Conservation (phyloP, 2,797 vertebrate genomes). For the Pteronotus mesoamericanus region DNA sequence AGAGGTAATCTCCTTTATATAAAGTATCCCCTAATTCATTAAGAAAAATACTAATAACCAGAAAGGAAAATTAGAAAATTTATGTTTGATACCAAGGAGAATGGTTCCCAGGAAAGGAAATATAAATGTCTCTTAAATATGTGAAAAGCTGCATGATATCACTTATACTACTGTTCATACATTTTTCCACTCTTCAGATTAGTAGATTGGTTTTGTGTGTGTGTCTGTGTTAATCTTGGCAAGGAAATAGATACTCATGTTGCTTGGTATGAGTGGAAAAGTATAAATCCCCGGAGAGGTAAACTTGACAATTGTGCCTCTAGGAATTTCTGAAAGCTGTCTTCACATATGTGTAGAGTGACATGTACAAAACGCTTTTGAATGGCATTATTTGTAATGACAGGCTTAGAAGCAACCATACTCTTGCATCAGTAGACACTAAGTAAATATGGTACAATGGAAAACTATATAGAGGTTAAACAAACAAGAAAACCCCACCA, state of each 20-base stretch:
- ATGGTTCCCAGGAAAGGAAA: slow-evolving; percentile 1
- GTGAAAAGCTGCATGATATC: not conserved
- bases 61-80: not conserved
- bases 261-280: not conserved
- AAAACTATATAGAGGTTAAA: not conserved
- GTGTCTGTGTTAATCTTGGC: not conserved
- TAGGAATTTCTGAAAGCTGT: not conserved
- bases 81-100: not conserved
- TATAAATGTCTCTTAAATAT: not conserved
- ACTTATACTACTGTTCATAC: not conserved
- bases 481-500: not conserved
- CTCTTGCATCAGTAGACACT: not conserved
- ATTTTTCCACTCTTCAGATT: not conserved
- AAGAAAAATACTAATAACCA: slow-evolving; percentile 5
- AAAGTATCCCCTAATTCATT: not conserved
- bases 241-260: not conserved
- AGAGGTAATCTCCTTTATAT: not conserved
- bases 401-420: not conserved
- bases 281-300: not conserved
- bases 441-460: not conserved
- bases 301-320: not conserved
- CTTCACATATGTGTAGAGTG: not conserved
- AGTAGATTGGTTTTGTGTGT: not conserved
- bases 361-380: not conserved
- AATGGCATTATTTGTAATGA: not conserved